Base-by-base conservation (phyloP, 2,797 vertebrate species). In the Typhlichthys subterraneus region DNA sequence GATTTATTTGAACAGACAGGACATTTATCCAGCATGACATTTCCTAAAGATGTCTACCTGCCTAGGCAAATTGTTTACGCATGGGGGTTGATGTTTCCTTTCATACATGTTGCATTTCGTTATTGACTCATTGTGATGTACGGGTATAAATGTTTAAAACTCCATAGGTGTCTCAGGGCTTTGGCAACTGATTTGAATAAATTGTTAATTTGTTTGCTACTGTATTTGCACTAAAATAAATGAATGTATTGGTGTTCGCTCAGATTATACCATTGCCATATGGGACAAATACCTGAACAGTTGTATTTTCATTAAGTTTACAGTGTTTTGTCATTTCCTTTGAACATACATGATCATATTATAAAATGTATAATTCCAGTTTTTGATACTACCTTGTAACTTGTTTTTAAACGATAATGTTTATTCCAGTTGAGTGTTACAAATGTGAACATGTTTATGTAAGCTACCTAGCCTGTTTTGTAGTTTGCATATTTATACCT, bases 171-270 rank as follows among this genome's bases (percentile, higher is more conserved):
- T 57, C n/a, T 69, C 12, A 59, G 42, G 38, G 49, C 60, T 70
- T 65, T 55, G 14, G 14, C 11, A 49, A 49, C 59, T 64, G 67
- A 6, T 47, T 6, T 38, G 6, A 38, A 38, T 5, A 38, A 38
- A 8, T 38, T 6, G 61, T 72, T 58, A 33, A 23, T 59, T 45
- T 45, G 9, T 42, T 9, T 45, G 49, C 61, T 52, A 57, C 53
- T 75, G 11, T 57, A 70, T 75, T 88, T 84, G 84, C 87, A 85
- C 86, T 83, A 60, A 79, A 66, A 67, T 63, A 61, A 45, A 49
- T 81, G 77, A 81, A 84, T 84, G 72, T 80, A 65, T 66, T 53
- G 3, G 47, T 45, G 67, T 23, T 61, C 60, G 29, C 47, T 8
- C 33, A 38, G 33, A 38, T 2, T 8, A 6, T 38, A 5, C 6